phyloP scores from a whole-genome alignment of 30 jellyfish, hydroid and myxozoan species.

The Catostylus mosaicus region DNA sequence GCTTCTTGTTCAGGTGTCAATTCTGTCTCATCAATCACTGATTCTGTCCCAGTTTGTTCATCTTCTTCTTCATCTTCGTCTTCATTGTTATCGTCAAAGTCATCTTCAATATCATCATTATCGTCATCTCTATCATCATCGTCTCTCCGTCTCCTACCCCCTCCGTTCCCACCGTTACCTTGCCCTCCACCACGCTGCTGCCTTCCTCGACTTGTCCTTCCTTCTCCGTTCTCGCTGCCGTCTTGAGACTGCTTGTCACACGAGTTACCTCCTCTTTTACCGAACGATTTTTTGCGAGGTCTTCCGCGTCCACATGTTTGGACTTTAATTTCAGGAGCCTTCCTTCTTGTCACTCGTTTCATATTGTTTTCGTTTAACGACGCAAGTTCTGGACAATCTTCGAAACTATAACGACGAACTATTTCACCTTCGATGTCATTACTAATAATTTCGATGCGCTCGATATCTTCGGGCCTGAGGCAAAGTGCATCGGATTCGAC shows the following conservation, averaged over 20 bases:
- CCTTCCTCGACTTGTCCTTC: conserved; percentile 60
- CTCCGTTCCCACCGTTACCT: conserved; percentile 61
- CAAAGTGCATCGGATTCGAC: background rate
- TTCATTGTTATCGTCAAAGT: conserved; percentile 50
- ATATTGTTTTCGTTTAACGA: background rate
- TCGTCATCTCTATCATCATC: conserved; percentile 69
- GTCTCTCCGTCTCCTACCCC: conserved; percentile 53
- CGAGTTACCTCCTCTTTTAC: conserved; percentile 48
- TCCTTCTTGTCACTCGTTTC: conserved; percentile 55
- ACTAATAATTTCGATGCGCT: conserved; percentile 20
- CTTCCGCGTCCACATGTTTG: conserved; percentile 73
- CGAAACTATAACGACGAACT: conserved; percentile 20
- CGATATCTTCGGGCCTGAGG: conserved; percentile 3
- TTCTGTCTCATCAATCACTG: conserved; percentile 56
- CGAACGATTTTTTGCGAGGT: conserved; percentile 63
- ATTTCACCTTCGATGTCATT: conserved; percentile 47
- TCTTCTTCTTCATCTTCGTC: conserved; percentile 74
- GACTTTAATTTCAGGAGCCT: conserved; percentile 35
- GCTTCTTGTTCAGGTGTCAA: conserved; percentile 77
- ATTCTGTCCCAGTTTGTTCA: conserved; percentile 70
- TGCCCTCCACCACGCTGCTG: conserved; percentile 64
- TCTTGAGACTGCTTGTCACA: conserved; percentile 67
- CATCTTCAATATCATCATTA: conserved; percentile 57
- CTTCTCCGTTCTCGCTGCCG: conserved; percentile 71
- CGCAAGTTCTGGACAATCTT: background rate